A percentile compares a stretch with the other conserved stretches of the same genome.
phyloP scores from a whole-genome alignment of 2,888 invertebrate species.

The Sarcophaga caerulescens region DNA sequence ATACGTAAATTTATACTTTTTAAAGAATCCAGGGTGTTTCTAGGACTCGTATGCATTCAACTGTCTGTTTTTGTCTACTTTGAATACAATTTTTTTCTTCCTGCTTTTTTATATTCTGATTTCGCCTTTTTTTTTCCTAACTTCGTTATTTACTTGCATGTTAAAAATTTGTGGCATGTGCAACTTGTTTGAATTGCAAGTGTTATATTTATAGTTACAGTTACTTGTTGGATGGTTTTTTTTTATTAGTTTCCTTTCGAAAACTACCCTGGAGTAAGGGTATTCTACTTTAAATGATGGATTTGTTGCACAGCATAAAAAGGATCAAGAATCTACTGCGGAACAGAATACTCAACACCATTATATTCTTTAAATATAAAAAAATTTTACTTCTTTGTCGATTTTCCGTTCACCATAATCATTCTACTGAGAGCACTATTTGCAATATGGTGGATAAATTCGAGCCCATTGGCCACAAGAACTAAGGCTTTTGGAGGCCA shows the following conservation, averaged over 20 bases:
- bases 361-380: too few species aligned
- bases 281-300: not conserved
- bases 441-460: too few species aligned
- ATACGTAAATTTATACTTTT: not conserved
- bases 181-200: constrained; percentile 67
- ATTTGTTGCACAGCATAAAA: not conserved
- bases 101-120: not conserved
- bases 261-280: not conserved
- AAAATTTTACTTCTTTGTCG: too few species aligned
- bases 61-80: constrained; percentile 65
- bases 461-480: too few species aligned
- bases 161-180: constrained; percentile 67
- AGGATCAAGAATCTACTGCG: not conserved
- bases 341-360: too few species aligned
- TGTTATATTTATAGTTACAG: constrained; percentile 56
- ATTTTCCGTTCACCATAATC: too few species aligned
- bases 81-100: constrained; percentile 41
- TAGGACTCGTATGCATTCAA: constrained; percentile 46
- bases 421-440: too few species aligned
- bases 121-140: constrained; percentile 18
- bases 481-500: too few species aligned
- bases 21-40: not conserved
- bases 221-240: constrained; percentile 6
- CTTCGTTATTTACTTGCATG: constrained; percentile 48
- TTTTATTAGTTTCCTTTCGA: not conserved